Evolutionary conservation across 2,113 vertebrate species (phyloP).

Genomic region (Bubo blakistoni): DNA sequence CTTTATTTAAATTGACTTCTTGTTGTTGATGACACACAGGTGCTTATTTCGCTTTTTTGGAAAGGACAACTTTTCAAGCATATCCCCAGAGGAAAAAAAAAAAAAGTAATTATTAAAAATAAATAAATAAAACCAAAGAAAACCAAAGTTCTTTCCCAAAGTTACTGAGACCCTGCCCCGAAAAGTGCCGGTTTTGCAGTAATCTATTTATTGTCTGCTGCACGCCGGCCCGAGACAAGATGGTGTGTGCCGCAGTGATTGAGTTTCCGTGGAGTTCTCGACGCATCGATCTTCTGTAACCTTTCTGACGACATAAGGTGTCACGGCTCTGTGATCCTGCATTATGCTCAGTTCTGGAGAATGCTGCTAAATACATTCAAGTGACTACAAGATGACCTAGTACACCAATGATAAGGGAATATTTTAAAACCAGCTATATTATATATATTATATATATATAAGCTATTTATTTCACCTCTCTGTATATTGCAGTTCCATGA

Average conservation of each 20-base stretch:
- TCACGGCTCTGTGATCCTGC: slow-evolving; percentile 77
- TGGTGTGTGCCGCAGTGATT: slow-evolving; percentile 62
- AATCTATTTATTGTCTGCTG: slow-evolving; percentile 76
- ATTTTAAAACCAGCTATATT: slow-evolving; percentile 85
- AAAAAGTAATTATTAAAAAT: slow-evolving; percentile 29
- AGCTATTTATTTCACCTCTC: slow-evolving; percentile 89
- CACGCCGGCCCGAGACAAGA: slow-evolving; percentile 61
- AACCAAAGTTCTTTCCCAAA: slow-evolving; percentile 78
- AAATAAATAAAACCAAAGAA: slow-evolving; percentile 68
- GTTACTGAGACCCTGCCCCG: slow-evolving; percentile 62
- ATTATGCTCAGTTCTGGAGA: slow-evolving; percentile 77
- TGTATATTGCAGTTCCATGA: slow-evolving; percentile 88
- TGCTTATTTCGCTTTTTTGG: slow-evolving; percentile 69
- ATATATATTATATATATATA: slow-evolving; percentile 86
- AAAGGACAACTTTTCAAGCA: slow-evolving; percentile 70
- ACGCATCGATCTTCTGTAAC: slow-evolving; percentile 69
- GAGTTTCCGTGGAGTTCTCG: slow-evolving; percentile 71
- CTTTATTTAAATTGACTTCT: slow-evolving; percentile 70
- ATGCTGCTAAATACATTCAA: slow-evolving; percentile 81
- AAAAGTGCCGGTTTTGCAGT: slow-evolving; percentile 75
- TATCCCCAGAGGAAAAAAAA: slow-evolving; percentile 61
- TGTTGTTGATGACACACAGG: slow-evolving; percentile 70
- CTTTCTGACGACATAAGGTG: slow-evolving; percentile 77
- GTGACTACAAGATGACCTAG: slow-evolving; percentile 80
- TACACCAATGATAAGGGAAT: slow-evolving; percentile 85